Percentiles rank a stretch among this genome's conserved stretches.
phyloP scores from a whole-genome alignment of 2,888 invertebrate species.

The Anoplius nigerrimus region DNA sequence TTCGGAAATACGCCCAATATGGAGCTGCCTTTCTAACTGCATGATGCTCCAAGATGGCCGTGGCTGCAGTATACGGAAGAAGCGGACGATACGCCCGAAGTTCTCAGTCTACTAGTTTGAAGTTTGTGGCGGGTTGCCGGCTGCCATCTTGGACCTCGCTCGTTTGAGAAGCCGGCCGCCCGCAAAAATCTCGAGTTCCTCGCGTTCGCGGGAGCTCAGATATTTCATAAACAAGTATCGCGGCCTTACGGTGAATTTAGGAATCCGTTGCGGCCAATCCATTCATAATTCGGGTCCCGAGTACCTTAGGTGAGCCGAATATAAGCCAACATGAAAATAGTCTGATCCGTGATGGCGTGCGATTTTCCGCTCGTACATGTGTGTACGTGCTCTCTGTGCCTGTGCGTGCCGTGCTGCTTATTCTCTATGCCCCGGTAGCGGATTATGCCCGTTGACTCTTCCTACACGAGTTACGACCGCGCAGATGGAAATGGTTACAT shows the following conservation, averaged over 20 bases:
- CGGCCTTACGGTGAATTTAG: constrained; percentile 55
- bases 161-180: constrained; percentile 84
- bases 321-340: constrained; percentile 55
- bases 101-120: constrained; percentile 43
- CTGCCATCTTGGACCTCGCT: constrained; percentile 88
- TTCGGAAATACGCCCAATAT: no score
- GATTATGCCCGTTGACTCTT: not conserved
- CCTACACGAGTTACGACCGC: no score
- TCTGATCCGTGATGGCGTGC: constrained; percentile 59
- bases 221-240: constrained; percentile 55
- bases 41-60: no score
- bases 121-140: constrained; percentile 81
- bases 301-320: constrained; percentile 81
- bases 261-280: constrained; percentile 55
- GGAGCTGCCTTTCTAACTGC: no score
- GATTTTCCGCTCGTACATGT: constrained; percentile 63
- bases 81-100: not conserved
- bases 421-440: constrained; percentile 37
- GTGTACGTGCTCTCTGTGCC: constrained; percentile 59
- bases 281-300: constrained; percentile 80
- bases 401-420: constrained; percentile 46
- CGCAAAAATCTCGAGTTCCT: constrained; percentile 69
- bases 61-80: no score
- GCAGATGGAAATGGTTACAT: no score
- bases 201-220: constrained; percentile 66